Percentiles rank a stretch among this genome's conserved stretches.
Conservation (phyloP, 1,140 invertebrate species). For the Dolichoris vasculosae region DNA sequence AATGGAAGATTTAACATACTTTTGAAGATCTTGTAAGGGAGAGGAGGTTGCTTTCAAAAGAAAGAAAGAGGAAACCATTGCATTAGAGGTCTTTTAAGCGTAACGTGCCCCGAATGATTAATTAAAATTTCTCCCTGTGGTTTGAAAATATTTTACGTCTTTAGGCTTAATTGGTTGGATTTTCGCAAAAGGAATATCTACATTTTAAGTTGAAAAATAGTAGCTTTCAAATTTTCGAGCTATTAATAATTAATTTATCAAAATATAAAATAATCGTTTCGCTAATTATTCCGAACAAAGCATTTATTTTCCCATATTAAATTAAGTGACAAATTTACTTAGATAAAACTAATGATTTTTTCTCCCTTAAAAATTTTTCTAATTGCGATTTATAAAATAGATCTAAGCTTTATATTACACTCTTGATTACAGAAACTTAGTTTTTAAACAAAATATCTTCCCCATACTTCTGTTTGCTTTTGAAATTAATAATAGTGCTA, state of each 20-base stretch:
- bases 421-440: too few species aligned
- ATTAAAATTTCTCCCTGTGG: not conserved
- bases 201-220: not conserved
- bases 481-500: too few species aligned
- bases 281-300: not conserved
- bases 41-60: not conserved
- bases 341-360: too few species aligned
- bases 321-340: too few species aligned
- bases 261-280: not conserved
- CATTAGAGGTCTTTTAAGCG: not conserved
- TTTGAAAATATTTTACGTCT: not conserved
- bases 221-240: not conserved
- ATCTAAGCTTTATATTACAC: too few species aligned
- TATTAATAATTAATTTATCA: not conserved
- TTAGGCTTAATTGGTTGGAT: not conserved
- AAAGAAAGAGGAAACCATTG: not conserved
- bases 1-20: not conserved
- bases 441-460: too few species aligned
- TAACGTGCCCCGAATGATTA: not conserved
- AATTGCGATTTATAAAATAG: too few species aligned
- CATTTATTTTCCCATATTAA: not conserved
- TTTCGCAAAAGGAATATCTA: not conserved
- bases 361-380: too few species aligned
- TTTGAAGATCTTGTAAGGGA: not conserved
- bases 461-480: too few species aligned